Conservation (phyloP, 2,888 invertebrate genomes). For the Ennomos fuscantarius region DNA sequence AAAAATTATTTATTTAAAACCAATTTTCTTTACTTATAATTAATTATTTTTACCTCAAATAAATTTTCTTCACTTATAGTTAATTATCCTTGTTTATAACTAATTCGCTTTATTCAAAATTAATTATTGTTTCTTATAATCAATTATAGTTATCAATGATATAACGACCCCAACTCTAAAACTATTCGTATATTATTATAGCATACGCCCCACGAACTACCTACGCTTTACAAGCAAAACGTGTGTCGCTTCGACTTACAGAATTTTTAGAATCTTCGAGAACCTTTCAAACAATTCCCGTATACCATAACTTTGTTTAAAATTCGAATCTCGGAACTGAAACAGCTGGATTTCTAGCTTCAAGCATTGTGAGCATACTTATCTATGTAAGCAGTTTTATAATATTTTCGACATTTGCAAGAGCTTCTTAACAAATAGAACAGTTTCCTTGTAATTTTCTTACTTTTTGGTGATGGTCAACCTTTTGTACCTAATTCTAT, state of each 20-base stretch:
- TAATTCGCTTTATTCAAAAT: too few relatives aligned
- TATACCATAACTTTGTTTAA: slow-evolving; percentile 20
- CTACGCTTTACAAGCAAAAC: not conserved
- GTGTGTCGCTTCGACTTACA: slow-evolving; percentile 2
- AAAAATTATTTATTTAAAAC: too few relatives aligned
- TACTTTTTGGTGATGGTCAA: not conserved
- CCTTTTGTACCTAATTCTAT: not conserved
- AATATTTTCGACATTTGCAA: not conserved
- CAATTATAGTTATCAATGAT: too few relatives aligned
- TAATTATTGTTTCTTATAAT: too few relatives aligned
- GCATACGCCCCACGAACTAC: not conserved
- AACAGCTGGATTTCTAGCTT: slow-evolving; percentile 7
- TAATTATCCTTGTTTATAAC: too few relatives aligned
- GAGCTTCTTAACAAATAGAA: not conserved
- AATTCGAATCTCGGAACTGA: slow-evolving; percentile 7
- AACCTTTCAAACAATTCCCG: slow-evolving; percentile 19
- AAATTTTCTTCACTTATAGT: too few relatives aligned
- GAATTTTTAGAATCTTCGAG: slow-evolving; percentile 10
- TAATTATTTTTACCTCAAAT: too few relatives aligned
- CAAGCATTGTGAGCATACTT: not conserved
- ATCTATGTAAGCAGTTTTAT: not conserved
- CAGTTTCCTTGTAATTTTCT: not conserved
- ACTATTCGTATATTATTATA: too few relatives aligned
- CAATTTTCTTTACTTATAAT: too few relatives aligned
- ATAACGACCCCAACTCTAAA: too few relatives aligned